Evolutionary conservation across 92 coral and sea anemone species (phyloP).

Genomic region (Epizoanthus fatuus): DNA sequence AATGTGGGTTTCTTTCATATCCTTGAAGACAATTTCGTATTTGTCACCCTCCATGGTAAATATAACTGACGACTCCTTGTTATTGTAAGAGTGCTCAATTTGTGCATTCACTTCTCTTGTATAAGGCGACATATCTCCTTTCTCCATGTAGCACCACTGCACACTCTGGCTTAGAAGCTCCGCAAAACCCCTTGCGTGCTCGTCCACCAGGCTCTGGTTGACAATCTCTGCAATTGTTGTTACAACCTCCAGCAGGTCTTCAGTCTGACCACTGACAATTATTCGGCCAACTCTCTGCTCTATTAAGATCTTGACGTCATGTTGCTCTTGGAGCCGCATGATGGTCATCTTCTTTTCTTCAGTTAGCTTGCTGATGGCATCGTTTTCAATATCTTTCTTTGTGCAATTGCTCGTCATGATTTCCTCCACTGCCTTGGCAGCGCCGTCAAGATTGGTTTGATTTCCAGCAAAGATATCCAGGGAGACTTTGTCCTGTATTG

Average conservation of each 20-base stretch:
- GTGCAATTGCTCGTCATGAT: slow-evolving; percentile 54
- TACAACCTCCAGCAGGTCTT: slow-evolving; percentile 51
- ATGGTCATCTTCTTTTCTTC: slow-evolving; percentile 29
- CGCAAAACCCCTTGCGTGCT: slow-evolving; percentile 62
- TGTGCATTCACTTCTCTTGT: slow-evolving; percentile 49
- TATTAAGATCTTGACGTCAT: slow-evolving; percentile 24
- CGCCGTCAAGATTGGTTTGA: slow-evolving; percentile 33
- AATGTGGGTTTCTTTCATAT: too few relatives aligned
- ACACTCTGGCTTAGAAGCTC: slow-evolving; percentile 59
- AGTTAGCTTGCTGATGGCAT: slow-evolving; percentile 68
- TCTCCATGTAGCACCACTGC: slow-evolving; percentile 67
- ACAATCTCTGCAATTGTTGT: slow-evolving; percentile 42
- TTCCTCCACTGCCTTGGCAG: slow-evolving; percentile 40
- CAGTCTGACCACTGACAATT: slow-evolving; percentile 57
- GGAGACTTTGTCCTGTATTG: not conserved
- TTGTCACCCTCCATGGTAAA: not conserved
- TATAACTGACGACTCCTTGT: slow-evolving; percentile 39
- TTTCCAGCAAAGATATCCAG: slow-evolving; percentile 48
- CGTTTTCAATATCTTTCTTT: slow-evolving; percentile 50
- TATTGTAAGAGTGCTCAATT: slow-evolving; percentile 69
- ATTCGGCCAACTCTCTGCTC: slow-evolving; percentile 60
- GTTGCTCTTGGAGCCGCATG: not conserved
- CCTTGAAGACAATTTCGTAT: slow-evolving; percentile 53
- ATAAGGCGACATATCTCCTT: slow-evolving; percentile 26
- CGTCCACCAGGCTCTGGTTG: slow-evolving; percentile 51